Base-by-base conservation (phyloP, 1,140 invertebrate genomes). In the Nasonia giraulti region DNA sequence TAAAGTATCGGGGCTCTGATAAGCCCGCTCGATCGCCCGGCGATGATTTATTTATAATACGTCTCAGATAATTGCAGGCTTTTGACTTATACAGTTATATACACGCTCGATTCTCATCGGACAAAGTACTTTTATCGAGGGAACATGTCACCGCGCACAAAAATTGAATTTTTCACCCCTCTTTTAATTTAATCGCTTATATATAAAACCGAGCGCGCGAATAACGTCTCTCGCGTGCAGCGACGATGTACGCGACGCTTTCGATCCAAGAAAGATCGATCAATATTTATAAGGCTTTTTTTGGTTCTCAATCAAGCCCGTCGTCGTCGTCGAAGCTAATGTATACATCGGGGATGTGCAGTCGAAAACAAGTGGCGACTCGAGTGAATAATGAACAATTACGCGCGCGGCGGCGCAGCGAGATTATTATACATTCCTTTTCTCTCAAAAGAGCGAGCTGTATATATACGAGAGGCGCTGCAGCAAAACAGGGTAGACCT, bases 231-330 rank as follows among this genome's bases (percentile, higher is more conserved):
- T 20, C 79, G 33, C 31, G 11, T 27, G 33, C 10, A 68, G 31
- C 68, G 27, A 50, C 2, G 10, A 11, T 50, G 14, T 50, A 40
- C 4, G 40, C 40, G 8, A 44, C 40, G 40, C 66, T 71, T 12
- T 55, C 77, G 31, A 75, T 76, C 31, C 10, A 23, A 44, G 40
- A 44, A 44, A 10, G 40, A 44, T 82, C 73, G 80, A 82, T 82
- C 76, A 76, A 82, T 82, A 82, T 82, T 75, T 76, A 82, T 82
- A 82, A 76, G 80, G 47, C 8, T 44, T 11, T 17, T 68, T 62
- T 44, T 33, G 74, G 12, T n/a, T 33, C 69, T 33, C 80, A 62
- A 75, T 82, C 69, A 75, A 82, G 14, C 68, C 20, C 66, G 33
- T 31, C n/a, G 20, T 23, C n/a, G 20, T 23, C 78, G 40, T 5